Evolutionary conservation across 2,888 invertebrate species (phyloP), one percentile per base, ranked within the genome.

Genomic region (Cyrtodaria siliqua): DNA sequence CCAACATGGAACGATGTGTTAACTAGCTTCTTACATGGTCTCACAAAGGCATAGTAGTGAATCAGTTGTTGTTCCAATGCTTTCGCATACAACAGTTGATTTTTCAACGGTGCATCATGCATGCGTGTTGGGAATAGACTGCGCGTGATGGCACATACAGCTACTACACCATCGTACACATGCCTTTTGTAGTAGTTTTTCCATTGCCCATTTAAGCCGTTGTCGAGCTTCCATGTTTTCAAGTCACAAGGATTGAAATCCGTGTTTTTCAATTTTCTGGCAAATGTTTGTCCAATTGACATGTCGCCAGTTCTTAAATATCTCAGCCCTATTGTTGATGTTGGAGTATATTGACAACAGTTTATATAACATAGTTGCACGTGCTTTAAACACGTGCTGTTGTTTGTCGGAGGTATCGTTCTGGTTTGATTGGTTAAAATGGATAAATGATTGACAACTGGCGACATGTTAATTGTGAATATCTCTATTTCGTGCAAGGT

Each of bases 61-160:
- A 62, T 33, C 6, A 62, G 62, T 24, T 50, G 62, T n/a, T 62
- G 62, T 29, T 62, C 50, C 4, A 50, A 8, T n/a, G 62, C 62
- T n/a, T n/a, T n/a, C n/a, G n/a, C 20, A 14, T 14, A 29, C 38
- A 16, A 50, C 50, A n/a, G n/a, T 16, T 62, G 50, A 24, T 27
- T 26, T 16, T 38, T n/a, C 4, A 29, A 14, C 16, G 20, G 24
- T n/a, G n/a, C n/a, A 33, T 52, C 62, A 1, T 50, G 24, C 9
- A 29, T 38, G 38, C 50, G 50, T 6, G 20, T 20, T 18, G n/a
- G 20, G 18, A 62, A 20, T 0, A 50, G 14, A 12, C 50, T 40
- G 8, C 50, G 27, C 16, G 62, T 62, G 2, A 52, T 27, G 1
- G 62, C 62, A 40, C 52, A 62, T 16, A 62, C 1, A 2, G 33